Base-by-base conservation (phyloP, 30 jellyfish, hydroid and myxozoan genomes). In the Clytia hemisphaerica region DNA sequence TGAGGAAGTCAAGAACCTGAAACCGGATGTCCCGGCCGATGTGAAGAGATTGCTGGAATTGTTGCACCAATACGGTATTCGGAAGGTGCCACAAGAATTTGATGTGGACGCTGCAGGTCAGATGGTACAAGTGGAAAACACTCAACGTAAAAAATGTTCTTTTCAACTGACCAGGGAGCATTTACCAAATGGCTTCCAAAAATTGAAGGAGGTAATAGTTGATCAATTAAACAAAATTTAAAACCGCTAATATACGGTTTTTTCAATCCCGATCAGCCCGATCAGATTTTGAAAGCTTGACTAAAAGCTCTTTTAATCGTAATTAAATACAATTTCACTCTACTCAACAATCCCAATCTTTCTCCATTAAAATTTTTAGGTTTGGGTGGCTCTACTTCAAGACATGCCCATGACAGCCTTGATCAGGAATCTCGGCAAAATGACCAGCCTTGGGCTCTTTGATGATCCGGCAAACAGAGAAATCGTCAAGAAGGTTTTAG, bases 381-480 rank as follows among this genome's bases (percentile, higher is more conserved):
- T 79, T 16, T 79, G 93, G 93, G n/a, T 14, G 26, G 49, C 33
- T 10, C 45, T 79, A 37, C 37, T 79, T 26, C 33, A 14, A 12
- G 59, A 71, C 16, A 79, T 79, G 93, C 93, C 93, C 19, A 37
- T 55, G 79, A 79, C 69, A 22, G 93, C 93, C 16, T 26, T 79
- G 62, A 54, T 79, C 15, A 32, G 93, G 32, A 79, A 79, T 37
- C 66, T 79, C 35, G 93, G 93, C 21, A 79, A 79, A 46, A 79
- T 79, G 93, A 44, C 78, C 37, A 54, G 83, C 40, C 15, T 53
- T 29, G 84, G 84, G 10, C 38, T 79, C 66, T 79, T 79, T 57
- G 73, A 67, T n/a, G 83, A 79, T 37, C 35, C 16, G 16, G 83
- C 48, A 37, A 57, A 65, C 21, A 73, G 69, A 0, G 0, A 4